phyloP scores from a whole-genome alignment of 2,113 vertebrate species.

The Spilogale gracilis region DNA sequence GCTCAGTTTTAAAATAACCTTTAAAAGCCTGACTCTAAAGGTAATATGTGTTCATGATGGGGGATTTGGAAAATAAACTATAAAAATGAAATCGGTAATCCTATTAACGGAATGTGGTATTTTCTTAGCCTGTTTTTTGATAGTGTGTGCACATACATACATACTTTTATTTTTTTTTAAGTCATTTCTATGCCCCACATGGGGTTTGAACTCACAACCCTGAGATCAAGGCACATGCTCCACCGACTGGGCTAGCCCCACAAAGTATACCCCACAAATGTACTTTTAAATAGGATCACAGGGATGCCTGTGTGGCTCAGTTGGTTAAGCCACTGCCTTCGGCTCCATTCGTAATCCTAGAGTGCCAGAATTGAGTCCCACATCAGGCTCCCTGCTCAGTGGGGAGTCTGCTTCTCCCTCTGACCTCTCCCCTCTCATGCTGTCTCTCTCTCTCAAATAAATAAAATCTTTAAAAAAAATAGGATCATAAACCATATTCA shows the following conservation, averaged over 20 bases:
- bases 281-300: conserved; percentile 8
- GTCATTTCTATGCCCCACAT: neutral
- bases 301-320: neutral
- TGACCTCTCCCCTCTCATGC: too few relatives aligned
- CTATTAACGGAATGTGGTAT: neutral
- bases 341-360: too few relatives aligned
- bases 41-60: neutral
- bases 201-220: neutral
- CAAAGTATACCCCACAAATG: neutral
- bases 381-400: too few relatives aligned
- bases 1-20: conserved; percentile 64
- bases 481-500: conserved; percentile 15
- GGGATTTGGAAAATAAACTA: neutral
- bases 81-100: conserved; percentile 21
- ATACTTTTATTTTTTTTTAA: neutral
- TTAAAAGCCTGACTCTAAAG: conserved; percentile 25
- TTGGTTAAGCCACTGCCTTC: too few relatives aligned
- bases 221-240: neutral
- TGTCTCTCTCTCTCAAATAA: too few relatives aligned
- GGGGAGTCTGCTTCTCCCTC: too few relatives aligned
- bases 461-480: neutral
- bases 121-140: neutral
- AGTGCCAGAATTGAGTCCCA: too few relatives aligned
- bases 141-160: neutral
- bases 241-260: neutral